A percentile compares a stretch with the other conserved stretches of the same genome.
These are phyloP conservation scores for Noctua comes DNA, from an alignment of 2,888 invertebrate species.

Conservation along the genomic window DNA sequence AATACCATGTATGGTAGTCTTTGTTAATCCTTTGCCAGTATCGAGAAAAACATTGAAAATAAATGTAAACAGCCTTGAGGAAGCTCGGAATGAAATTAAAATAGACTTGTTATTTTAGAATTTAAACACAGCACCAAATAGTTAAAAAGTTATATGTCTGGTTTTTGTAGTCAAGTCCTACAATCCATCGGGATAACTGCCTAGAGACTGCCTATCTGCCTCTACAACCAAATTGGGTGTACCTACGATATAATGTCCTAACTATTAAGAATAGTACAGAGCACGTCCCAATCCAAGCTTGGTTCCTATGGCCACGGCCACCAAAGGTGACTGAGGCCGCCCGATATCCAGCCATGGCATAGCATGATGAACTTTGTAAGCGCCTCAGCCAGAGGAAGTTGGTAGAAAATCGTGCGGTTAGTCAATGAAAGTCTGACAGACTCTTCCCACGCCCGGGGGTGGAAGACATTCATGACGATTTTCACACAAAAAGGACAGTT, in stretches of 20 bases:
- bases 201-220: background rate
- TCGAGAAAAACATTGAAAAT: background rate
- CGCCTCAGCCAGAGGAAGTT: background rate
- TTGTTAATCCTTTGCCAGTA: constrained; percentile 25
- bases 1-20: constrained; percentile 22
- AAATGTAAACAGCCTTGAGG: background rate
- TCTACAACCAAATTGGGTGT: background rate
- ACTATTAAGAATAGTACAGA: too few species aligned
- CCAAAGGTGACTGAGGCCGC: background rate
- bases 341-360: too few species aligned
- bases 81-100: background rate
- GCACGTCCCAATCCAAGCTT: background rate
- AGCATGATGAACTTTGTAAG: too few species aligned
- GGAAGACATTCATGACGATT: too few species aligned
- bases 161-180: background rate
- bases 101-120: background rate
- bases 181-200: background rate
- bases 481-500: background rate
- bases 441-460: background rate
- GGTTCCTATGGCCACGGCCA: background rate
- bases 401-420: background rate
- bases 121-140: background rate
- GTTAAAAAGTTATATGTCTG: background rate
- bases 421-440: background rate
- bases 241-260: background rate